Conservation (phyloP, 2,888 invertebrate genomes). For the Phortica magna region DNA sequence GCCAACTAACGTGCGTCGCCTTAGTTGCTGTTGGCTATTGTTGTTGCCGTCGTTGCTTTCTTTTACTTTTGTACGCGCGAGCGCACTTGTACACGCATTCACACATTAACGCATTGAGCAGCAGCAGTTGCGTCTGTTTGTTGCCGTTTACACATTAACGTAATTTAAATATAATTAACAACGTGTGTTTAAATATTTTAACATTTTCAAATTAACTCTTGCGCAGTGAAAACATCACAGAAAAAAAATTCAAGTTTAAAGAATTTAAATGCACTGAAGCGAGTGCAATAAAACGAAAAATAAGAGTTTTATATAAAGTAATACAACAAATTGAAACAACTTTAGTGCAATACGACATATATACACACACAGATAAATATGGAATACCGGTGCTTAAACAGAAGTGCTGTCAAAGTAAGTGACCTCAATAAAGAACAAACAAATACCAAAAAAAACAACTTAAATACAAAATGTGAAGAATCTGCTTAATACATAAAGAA, state of each 20-base stretch:
- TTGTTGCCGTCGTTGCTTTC: background rate
- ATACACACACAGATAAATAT: constrained; percentile 63
- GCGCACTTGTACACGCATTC: no score
- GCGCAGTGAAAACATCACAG: background rate
- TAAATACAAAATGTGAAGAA: constrained; percentile 32
- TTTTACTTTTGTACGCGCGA: constrained; percentile 8
- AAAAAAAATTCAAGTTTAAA: constrained; percentile 39
- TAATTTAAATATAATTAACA: no score
- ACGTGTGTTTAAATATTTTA: no score
- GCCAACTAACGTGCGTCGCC: background rate
- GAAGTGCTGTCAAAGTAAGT: constrained; percentile 78
- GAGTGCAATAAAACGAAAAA: background rate
- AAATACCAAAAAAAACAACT: constrained; percentile 28
- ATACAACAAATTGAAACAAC: background rate
- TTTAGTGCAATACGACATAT: constrained; percentile 17
- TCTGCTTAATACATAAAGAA: background rate
- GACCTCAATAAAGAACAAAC: constrained; percentile 71
- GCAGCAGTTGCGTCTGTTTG: no score
- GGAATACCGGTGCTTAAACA: constrained; percentile 78
- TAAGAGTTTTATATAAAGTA: background rate
- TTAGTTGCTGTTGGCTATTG: background rate
- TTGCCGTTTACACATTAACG: no score
- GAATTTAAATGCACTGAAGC: no score
- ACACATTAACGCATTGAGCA: no score
- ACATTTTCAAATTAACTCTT: no score